These are phyloP conservation scores for Diprion similis DNA, from an alignment of 1,140 invertebrate species.

Conservation along the genomic window DNA sequence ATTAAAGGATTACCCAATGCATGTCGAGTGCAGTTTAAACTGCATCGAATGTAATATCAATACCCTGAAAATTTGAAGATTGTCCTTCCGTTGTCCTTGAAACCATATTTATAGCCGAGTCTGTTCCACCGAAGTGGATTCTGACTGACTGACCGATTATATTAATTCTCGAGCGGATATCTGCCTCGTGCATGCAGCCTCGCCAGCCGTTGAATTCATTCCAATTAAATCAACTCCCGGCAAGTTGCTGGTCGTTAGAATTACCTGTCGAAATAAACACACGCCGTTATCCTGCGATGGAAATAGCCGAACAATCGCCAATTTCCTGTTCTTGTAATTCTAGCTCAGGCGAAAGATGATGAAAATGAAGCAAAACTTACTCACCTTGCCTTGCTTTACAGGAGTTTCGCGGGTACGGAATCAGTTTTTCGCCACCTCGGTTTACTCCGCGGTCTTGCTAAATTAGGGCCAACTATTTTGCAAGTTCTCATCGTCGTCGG, in stretches of 20 bases:
- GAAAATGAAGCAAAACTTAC: too few species aligned
- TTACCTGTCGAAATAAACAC: too few species aligned
- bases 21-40: too few species aligned
- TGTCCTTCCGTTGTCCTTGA: slow-evolving; percentile 2
- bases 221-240: background rate
- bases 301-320: too few species aligned
- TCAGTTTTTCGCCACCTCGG: too few species aligned
- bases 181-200: background rate
- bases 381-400: too few species aligned
- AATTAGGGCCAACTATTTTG: slow-evolving; percentile 29
- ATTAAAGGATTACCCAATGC: too few species aligned
- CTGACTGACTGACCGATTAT: slow-evolving; percentile 5
- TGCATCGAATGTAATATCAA: background rate
- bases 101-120: background rate
- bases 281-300: too few species aligned
- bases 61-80: background rate
- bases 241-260: background rate
- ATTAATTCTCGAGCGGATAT: background rate
- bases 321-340: too few species aligned
- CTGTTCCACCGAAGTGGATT: background rate
- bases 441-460: background rate
- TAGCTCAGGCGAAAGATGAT: too few species aligned
- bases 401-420: too few species aligned
- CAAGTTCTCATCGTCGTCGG: slow-evolving; percentile 22
- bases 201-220: background rate